Evolutionary conservation across 2,113 vertebrate species (phyloP).

Genomic region (Eulacestoma nigropectus): DNA sequence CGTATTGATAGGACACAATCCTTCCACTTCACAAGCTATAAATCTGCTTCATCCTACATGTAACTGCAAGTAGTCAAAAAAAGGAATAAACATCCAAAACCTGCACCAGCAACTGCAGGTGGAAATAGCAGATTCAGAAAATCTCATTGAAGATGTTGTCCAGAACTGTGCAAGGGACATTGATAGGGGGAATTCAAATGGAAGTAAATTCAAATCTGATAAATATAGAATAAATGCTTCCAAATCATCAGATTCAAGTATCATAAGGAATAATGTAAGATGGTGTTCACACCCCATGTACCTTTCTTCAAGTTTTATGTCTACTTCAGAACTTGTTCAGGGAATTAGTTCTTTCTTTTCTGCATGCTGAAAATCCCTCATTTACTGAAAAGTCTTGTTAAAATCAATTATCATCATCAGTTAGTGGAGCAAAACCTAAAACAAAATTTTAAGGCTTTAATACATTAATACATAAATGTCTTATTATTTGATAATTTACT

Average conservation of each 20-base stretch:
- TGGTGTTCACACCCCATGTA: fast-evolving
- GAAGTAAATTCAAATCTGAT: background rate
- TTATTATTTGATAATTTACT: background rate
- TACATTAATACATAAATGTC: background rate
- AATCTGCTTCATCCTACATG: background rate
- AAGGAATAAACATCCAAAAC: background rate
- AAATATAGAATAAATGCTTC: background rate
- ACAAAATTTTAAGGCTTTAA: background rate
- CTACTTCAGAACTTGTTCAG: background rate
- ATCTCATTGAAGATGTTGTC: background rate
- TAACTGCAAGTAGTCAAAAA: background rate
- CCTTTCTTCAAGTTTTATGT: background rate
- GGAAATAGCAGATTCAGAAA: background rate
- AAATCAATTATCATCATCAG: background rate
- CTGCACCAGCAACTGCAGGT: background rate
- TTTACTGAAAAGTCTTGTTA: background rate
- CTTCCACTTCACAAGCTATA: background rate
- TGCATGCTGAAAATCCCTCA: background rate
- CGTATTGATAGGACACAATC: background rate
- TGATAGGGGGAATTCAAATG: background rate
- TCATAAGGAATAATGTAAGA: background rate
- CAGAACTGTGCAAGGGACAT: background rate
- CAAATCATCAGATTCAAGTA: background rate
- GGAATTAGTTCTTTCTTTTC: background rate
- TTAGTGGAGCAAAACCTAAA: background rate